Conservation (phyloP, 2,797 vertebrate species). For the Spinibarbus caldwelli region DNA sequence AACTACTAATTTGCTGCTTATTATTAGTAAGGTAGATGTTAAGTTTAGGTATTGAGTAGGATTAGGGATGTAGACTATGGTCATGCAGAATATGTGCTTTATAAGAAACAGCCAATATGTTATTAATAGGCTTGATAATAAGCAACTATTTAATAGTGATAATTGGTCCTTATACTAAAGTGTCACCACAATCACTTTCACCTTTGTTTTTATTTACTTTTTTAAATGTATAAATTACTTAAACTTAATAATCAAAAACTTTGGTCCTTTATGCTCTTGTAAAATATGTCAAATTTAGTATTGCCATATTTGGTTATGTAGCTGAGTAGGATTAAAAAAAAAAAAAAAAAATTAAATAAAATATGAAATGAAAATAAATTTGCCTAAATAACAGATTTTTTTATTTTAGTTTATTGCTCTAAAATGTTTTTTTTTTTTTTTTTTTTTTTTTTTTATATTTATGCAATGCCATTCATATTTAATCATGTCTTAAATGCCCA, state of each 20-base stretch:
- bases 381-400: not conserved
- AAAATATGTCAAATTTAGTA: not conserved
- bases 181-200: not conserved
- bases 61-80: too few relatives aligned
- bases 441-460: not conserved
- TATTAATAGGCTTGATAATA: too few relatives aligned
- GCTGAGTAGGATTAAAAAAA: not conserved
- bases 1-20: too few relatives aligned
- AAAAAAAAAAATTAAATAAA: not conserved
- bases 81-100: too few relatives aligned
- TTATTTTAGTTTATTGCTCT: too few relatives aligned
- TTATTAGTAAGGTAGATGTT: too few relatives aligned
- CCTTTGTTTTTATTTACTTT: not conserved
- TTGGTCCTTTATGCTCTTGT: not conserved
- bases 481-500: not conserved
- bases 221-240: not conserved
- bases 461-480: not conserved
- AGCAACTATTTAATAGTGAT: too few relatives aligned
- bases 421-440: too few relatives aligned
- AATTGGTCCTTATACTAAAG: too few relatives aligned
- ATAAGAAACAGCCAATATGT: too few relatives aligned
- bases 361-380: not conserved
- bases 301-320: not conserved
- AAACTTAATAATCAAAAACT: not conserved
- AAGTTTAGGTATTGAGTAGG: too few relatives aligned